phyloP scores from a whole-genome alignment of 2,888 invertebrate genomes.

The Zygogramma bicolorata region DNA sequence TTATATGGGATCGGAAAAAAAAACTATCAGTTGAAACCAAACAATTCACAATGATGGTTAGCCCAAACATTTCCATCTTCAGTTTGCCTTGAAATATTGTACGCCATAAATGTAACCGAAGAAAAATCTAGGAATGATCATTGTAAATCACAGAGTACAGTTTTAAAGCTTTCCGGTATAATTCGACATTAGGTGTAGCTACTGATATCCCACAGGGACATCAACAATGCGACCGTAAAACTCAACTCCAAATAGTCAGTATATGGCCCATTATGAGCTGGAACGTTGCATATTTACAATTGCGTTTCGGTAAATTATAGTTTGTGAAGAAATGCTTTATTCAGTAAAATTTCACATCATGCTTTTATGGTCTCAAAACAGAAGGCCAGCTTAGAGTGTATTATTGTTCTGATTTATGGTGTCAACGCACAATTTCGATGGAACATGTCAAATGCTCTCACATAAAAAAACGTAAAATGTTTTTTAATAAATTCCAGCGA shows the following conservation, averaged over 20 bases:
- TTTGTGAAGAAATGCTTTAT: conserved; percentile 30
- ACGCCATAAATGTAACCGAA: background rate
- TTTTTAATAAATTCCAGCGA: too few relatives aligned
- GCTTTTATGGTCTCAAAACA: conserved; percentile 44
- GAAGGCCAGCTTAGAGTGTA: conserved; percentile 27
- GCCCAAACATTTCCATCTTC: background rate
- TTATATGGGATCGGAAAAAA: too few relatives aligned
- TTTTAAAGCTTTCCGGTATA: conserved; percentile 56
- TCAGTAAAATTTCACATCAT: conserved; percentile 42
- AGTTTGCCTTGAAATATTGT: background rate
- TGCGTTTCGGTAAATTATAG: conserved; percentile 34
- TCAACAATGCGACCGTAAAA: conserved; percentile 50
- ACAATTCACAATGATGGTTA: background rate
- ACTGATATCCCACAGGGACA: conserved; percentile 51
- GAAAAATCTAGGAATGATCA: conserved; percentile 45
- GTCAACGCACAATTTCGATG: conserved; percentile 24
- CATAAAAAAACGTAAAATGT: too few relatives aligned
- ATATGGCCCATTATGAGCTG: conserved; percentile 35
- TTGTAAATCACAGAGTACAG: conserved; percentile 49
- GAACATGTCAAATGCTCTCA: conserved; percentile 4
- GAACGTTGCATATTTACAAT: conserved; percentile 42
- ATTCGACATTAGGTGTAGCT: conserved; percentile 53
- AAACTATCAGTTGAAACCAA: too few relatives aligned
- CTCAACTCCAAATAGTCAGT: conserved; percentile 26
- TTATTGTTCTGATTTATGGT: conserved; percentile 33